Base-by-base conservation (phyloP, 2,888 invertebrate species). In the Malthinus flaveolus region DNA sequence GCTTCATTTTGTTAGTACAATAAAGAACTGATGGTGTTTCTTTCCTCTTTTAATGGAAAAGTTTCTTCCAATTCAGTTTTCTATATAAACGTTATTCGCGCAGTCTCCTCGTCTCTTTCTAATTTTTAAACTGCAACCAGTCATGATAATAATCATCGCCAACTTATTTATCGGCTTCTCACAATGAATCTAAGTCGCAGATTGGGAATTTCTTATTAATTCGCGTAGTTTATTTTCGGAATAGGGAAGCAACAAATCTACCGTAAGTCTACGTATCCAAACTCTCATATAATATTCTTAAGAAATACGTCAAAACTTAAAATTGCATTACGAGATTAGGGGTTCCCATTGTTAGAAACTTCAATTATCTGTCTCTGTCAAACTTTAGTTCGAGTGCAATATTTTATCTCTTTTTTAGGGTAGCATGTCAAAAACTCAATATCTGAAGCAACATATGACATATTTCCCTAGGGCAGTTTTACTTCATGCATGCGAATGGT, bases 361-460 rank as follows among this genome's bases (percentile, higher is more conserved):
- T 49, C 44, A 33, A 31, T 31, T 49, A 54, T 59, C 49, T 51
- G 42, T 62, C 63, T 57, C 23, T 47, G 54, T 60, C 58, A 35
- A 37, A 15, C 54, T 10, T 31, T 51, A 11, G 36, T 34, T 6
- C 1, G n/a, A 15, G 11, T 8, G 42, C 47, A 23, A n/a, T 34
- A 42, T 45, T 58, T 37, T 36, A 44, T 54, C 49, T 33, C 46
- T 57, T 47, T 49, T 59, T 51, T 33, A 56, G 52, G 60, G 62
- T 67, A 61, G 66, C 67, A 66, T 68, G 66, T 66, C 65, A 66
- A 68, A 66, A 68, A 64, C 63, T 61, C 66, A 62, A 68, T 68
- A 68, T 63, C 65, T 52, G 63, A 66, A 64, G 59, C 62, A 65
- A 66, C 67, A 66, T 63, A 63, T 67, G 66, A 65, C 64, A 64